Base-by-base conservation (phyloP, 2,888 invertebrate species). In the Galeopsomyia nigrocyanea region DNA sequence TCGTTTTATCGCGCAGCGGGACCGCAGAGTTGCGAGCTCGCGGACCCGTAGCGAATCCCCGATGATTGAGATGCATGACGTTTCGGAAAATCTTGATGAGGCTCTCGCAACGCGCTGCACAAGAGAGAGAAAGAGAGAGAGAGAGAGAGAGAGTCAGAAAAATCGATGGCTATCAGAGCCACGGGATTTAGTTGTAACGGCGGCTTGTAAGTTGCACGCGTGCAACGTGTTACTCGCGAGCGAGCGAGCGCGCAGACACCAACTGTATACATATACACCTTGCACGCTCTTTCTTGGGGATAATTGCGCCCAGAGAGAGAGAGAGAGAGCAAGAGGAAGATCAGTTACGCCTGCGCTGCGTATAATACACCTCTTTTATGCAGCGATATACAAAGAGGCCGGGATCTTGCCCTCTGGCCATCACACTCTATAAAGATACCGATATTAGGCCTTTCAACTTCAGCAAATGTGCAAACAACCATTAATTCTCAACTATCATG, bases 1-100 rank as follows among this genome's bases (percentile, higher is more conserved):
- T 9, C 49, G 31, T n/a, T 46, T 16, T 19, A 39, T 58, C 47
- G 56, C 21, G 31, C 26, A 31, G n/a, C 31, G 39, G 39, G 39
- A 46, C 21, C 31, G 61, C 39, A 61, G 61, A 26, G 26, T 26
- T 26, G 26, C 26, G 26, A 2, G 26, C 26, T 1, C 39, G 7
- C 53, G n/a, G 53, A 10, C 7, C 17, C 70, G 75, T 75, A 67
- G 72, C 75, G 75, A 75, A 75, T 75, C 56, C 21, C 39, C 67
- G 46, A 46, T 70, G 75, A 75, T 75, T 75, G 75, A 75, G 75
- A 75, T 70, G 72, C 75, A 73, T 75, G 75, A 75, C 72, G 75
- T 75, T 72, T 73, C 72, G 75, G 75, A 75, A 75, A 75, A 75
- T 73, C 72, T 75, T 75, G 75, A 75, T 75, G 75, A 75, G 69